Base-by-base conservation (phyloP, 2,888 invertebrate genomes). In the Dicyrtoma fusca region DNA sequence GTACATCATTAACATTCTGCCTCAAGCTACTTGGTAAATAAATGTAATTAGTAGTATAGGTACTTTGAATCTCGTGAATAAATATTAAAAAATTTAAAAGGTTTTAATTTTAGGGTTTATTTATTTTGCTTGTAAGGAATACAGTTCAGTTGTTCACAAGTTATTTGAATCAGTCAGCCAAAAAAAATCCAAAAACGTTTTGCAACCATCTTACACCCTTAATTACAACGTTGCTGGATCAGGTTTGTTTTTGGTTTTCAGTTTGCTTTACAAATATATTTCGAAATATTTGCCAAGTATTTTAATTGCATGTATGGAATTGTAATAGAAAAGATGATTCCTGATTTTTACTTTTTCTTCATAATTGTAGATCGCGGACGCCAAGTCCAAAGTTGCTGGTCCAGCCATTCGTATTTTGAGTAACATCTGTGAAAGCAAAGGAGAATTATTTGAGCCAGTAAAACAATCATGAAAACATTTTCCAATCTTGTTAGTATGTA, bases 131-230 rank as follows among this genome's bases (percentile, higher is more conserved):
- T 19, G 8, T 19, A 42, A 68, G 68, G 68, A 57, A 42, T n/a
- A 68, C 55, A 0, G 68, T 68, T 14, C 68, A 68, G 23, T 21
- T 68, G n/a, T 68, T 68, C 23, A 68, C 68, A 21, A 55, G 26
- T 13, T 44, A 57, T 23, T n/a, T 68, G 19, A 17, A 21, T n/a
- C 45, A 57, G 19, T 4, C 57, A n/a, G 68, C 68, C 13, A 68
- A 57, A 44, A 68, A 68, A n/a, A 55, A 68, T 68, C 57, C 68
- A 11, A 68, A 55, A 55, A 68, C 68, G 14, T 68, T 68, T 57
- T 21, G 44, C 4, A 14, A 34, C 1, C 6, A 57, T 25, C 13
- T 68, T 3, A 19, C 14, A 13, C 19, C 53, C 6, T 21, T 68
- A 10, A 53, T 42, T 6, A 68, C 68, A 1, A 45, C 53, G 17